Evolutionary conservation across 2,113 vertebrate genomes (phyloP).

Genomic region (Lagopus muta): DNA sequence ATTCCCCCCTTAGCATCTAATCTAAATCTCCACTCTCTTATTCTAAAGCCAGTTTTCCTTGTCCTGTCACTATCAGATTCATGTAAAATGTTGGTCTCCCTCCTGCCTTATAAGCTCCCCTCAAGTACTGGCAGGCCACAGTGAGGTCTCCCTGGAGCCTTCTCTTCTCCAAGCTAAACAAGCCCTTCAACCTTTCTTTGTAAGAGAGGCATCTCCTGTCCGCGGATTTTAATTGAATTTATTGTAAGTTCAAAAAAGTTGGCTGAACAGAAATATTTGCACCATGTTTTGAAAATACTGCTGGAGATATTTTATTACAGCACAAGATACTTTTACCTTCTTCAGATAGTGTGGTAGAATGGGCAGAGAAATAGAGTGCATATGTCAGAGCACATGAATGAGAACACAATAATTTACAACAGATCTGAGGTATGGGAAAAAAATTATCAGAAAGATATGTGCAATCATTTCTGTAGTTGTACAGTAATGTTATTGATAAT

Average conservation of each 20-base stretch:
- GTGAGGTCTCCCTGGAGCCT: no score
- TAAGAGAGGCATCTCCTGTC: no score
- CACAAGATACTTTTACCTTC: conserved; percentile 6
- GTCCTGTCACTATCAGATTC: no score
- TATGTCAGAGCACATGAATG: neutral
- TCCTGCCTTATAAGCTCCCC: no score
- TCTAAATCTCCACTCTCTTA: no score
- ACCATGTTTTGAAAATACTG: neutral
- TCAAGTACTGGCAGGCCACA: no score
- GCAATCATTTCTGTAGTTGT: neutral
- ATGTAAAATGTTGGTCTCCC: no score
- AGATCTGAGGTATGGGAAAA: neutral
- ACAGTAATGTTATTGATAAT: neutral
- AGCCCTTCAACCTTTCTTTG: no score
- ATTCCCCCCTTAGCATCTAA: no score
- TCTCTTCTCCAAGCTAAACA: no score
- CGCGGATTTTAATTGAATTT: neutral
- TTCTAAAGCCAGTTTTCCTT: no score
- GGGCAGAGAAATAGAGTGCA: neutral
- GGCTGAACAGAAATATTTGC: neutral
- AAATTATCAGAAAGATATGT: neutral
- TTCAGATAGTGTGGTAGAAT: neutral
- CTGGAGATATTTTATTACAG: neutral
- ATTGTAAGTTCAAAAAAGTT: neutral
- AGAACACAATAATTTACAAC: neutral